phyloP scores from a whole-genome alignment of 2,113 vertebrate genomes.

The Bambusicola thoracicus region DNA sequence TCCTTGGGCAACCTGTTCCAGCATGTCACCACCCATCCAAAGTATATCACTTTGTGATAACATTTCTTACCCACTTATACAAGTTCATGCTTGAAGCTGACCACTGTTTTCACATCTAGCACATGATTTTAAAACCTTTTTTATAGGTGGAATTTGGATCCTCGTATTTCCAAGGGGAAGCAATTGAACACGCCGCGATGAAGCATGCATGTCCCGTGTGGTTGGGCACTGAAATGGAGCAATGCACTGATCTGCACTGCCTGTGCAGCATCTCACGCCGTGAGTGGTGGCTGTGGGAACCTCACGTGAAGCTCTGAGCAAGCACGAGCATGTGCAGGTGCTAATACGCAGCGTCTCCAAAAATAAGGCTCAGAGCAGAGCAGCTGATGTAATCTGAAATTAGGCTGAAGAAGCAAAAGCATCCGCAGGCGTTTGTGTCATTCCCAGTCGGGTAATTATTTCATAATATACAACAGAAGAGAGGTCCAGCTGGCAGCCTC shows the following conservation, averaged over 20 bases:
- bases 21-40: too few species aligned
- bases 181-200: fast-evolving
- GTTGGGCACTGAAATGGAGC: background rate
- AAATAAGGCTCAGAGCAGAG: background rate
- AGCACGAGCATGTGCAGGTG: background rate
- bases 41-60: background rate
- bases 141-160: background rate
- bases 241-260: background rate
- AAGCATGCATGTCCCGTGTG: fast-evolving
- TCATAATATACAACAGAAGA: background rate
- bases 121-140: background rate
- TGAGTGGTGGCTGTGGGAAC: background rate
- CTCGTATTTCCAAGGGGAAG: background rate
- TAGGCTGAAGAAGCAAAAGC: background rate
- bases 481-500: background rate
- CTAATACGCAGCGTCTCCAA: background rate
- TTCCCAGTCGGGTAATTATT: background rate
- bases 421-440: background rate
- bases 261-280: fast-evolving
- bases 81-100: background rate
- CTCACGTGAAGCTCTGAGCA: fast-evolving
- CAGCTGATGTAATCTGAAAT: background rate
- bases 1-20: too few species aligned
- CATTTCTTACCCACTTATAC: background rate
- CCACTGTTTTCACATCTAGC: background rate